phyloP scores from a whole-genome alignment of 2,888 invertebrate genomes.

The Terebella lapidaria region DNA sequence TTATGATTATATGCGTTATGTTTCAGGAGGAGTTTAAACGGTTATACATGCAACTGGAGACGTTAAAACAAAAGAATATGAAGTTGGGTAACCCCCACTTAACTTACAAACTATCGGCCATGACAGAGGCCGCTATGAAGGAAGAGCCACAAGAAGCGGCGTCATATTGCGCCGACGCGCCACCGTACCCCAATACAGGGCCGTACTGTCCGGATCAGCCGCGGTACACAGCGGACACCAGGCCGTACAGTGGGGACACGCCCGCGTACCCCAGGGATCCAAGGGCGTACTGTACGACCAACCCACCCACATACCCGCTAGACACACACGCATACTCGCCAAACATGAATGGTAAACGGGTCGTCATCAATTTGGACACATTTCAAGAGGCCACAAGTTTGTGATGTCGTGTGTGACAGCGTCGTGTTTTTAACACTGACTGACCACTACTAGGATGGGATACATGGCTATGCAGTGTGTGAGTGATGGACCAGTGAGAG shows the following conservation, averaged over 20 bases:
- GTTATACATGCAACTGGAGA: conserved; percentile 72
- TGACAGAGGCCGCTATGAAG: conserved; percentile 71
- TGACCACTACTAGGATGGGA: no score
- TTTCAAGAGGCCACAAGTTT: conserved; percentile 45
- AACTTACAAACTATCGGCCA: conserved; percentile 71
- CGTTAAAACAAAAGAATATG: conserved; percentile 73
- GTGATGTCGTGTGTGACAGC: no score
- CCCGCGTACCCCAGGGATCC: no score
- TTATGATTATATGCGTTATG: no score
- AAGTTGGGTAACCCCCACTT: conserved; percentile 70
- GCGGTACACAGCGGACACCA: no score
- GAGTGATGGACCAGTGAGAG: no score
- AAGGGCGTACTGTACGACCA: conserved; percentile 1
- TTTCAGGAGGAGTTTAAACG: conserved; percentile 82
- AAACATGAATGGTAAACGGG: conserved; percentile 45
- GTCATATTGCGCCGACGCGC: background rate
- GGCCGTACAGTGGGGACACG: no score
- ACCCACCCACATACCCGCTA: conserved; percentile 20
- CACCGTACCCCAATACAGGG: background rate
- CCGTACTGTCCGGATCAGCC: background rate
- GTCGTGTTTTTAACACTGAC: no score
- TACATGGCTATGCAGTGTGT: no score
- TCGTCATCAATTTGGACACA: conserved; percentile 46
- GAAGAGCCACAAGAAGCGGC: no score
- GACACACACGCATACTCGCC: conserved; percentile 27